phyloP scores from a whole-genome alignment of 2,113 vertebrate genomes.

The Loxodonta africana region DNA sequence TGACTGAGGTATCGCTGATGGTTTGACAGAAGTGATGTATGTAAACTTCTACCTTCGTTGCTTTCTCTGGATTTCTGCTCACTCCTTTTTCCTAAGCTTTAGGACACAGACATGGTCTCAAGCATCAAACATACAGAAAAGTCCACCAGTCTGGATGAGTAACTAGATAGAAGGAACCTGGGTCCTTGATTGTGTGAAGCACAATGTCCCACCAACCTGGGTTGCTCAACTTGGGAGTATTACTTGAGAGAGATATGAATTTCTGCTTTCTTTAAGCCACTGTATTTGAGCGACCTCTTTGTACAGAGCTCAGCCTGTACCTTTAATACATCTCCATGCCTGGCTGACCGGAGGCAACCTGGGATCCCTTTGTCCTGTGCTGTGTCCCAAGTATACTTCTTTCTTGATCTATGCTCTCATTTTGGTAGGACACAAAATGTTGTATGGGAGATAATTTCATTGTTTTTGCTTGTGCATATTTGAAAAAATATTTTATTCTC shows the following conservation, averaged over 20 bases:
- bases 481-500: not conserved
- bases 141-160: not conserved
- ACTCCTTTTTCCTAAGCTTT: not conserved
- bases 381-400: not conserved
- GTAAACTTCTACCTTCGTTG: not conserved
- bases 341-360: not conserved
- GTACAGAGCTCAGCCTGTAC: not conserved
- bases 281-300: not conserved
- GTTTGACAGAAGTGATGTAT: not conserved
- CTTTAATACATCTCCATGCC: not conserved
- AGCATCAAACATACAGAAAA: not conserved
- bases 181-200: not conserved
- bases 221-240: not conserved
- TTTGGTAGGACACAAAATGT: not conserved
- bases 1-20: not conserved
- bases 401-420: not conserved
- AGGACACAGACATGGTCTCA: not conserved
- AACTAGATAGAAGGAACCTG: not conserved
- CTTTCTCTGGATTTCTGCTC: constrained; percentile 25
- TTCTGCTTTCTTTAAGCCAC: not conserved
- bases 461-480: not conserved
- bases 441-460: not conserved
- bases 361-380: not conserved
- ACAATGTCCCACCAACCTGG: not conserved
- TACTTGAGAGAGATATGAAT: not conserved